Percentiles rank a stretch among this genome's conserved stretches.
Evolutionary conservation across 2,797 vertebrate species (phyloP).

Genomic region (Lithobates sylvaticus): DNA sequence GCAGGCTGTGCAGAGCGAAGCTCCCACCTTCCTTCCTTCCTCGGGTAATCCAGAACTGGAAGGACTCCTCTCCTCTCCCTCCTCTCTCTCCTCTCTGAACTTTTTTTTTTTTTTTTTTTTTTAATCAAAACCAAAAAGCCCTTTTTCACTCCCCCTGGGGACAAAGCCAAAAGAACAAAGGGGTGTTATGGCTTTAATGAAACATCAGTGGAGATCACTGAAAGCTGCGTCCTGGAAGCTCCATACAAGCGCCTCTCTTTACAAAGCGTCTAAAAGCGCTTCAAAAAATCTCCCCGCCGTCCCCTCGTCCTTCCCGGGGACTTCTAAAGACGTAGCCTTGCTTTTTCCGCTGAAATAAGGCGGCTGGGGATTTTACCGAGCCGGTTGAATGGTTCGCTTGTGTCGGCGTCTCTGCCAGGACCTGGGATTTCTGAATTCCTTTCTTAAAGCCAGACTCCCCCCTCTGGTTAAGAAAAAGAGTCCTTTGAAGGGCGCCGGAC

Average conservation of each 20-base stretch:
- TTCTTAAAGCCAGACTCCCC: slow-evolving; percentile 58
- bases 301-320: neutral
- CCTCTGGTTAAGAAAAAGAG: slow-evolving; percentile 58
- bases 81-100: slow-evolving; percentile 55
- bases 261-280: neutral
- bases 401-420: slow-evolving; percentile 18
- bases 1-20: slow-evolving; percentile 26
- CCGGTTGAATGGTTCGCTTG: neutral
- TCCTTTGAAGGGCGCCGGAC: slow-evolving; percentile 52
- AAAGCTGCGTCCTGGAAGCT: slow-evolving; percentile 54
- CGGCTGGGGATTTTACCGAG: slow-evolving; percentile 22
- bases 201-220: slow-evolving; percentile 63
- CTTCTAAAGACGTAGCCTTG: neutral
- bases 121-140: slow-evolving; percentile 64
- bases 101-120: slow-evolving; percentile 55
- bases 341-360: neutral
- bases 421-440: slow-evolving; percentile 60
- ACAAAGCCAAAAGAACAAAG: slow-evolving; percentile 63
- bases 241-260: neutral
- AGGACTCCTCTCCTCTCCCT: slow-evolving; percentile 49
- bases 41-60: slow-evolving; percentile 44
- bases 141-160: slow-evolving; percentile 61
- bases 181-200: slow-evolving; percentile 64
- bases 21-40: slow-evolving; percentile 55
- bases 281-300: neutral